Conservation (phyloP, 2,113 vertebrate genomes). For the Etheostoma spectabile region DNA sequence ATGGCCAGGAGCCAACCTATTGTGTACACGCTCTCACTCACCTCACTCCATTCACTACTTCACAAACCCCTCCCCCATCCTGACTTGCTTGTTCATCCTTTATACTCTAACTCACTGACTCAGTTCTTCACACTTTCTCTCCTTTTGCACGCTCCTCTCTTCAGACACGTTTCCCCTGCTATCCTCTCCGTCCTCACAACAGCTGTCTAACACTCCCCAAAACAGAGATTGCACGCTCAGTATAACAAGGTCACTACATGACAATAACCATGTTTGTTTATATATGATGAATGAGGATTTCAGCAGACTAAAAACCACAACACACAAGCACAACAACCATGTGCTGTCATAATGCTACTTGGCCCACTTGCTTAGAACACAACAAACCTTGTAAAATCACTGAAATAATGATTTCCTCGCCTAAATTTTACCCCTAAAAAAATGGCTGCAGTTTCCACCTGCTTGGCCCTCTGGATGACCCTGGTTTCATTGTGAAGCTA, state of each 20-base stretch:
- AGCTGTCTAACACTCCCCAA: slow-evolving; percentile 28
- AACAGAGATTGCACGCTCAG: slow-evolving; percentile 8
- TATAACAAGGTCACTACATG: slow-evolving; percentile 42
- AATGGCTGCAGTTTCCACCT: no score
- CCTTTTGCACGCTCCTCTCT: slow-evolving; percentile 18
- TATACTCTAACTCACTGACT: slow-evolving; percentile 69
- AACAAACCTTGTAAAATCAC: background rate
- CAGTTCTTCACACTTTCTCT: slow-evolving; percentile 58
- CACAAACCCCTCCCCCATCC: slow-evolving; percentile 77
- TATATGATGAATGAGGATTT: slow-evolving; percentile 1
- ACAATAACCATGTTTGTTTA: background rate
- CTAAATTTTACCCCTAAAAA: no score
- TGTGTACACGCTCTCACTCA: slow-evolving; percentile 78
- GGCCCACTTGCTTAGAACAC: background rate
- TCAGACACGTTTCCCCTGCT: slow-evolving; percentile 31
- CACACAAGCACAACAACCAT: background rate
- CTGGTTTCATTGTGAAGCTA: no score
- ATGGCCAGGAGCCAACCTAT: slow-evolving; percentile 84
- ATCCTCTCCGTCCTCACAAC: slow-evolving; percentile 16
- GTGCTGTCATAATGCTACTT: background rate
- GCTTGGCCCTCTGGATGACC: no score
- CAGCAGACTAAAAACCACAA: background rate
- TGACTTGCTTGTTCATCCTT: slow-evolving; percentile 74
- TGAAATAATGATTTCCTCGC: no score
- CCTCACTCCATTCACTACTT: slow-evolving; percentile 74